phyloP scores from a whole-genome alignment of 1,140 invertebrate species.

The Asbolus verrucosus region DNA sequence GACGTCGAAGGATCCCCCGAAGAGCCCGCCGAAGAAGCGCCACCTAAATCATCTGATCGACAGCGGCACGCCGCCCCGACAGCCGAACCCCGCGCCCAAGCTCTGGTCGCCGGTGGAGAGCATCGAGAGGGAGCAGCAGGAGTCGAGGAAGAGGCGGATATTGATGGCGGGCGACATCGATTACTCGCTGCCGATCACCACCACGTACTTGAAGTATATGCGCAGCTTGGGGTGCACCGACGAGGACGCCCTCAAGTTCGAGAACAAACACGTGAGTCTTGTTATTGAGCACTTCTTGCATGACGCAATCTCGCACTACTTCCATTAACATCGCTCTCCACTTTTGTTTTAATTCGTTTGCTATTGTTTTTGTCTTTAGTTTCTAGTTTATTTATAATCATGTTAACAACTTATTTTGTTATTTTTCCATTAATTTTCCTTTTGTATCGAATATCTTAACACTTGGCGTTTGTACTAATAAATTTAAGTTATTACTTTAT shows the following conservation, averaged over 20 bases:
- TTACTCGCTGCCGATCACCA: slow-evolving; percentile 87
- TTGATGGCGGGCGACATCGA: slow-evolving; percentile 71
- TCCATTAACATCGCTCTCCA: slow-evolving; percentile 44
- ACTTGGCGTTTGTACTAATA: not conserved
- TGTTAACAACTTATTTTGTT: slow-evolving; percentile 19
- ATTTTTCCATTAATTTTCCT: slow-evolving; percentile 16
- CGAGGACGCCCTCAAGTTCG: slow-evolving; percentile 72
- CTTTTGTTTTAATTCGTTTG: not conserved
- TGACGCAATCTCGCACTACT: slow-evolving; percentile 57
- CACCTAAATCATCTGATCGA: slow-evolving; percentile 47
- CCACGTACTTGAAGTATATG: slow-evolving; percentile 86
- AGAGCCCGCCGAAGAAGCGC: slow-evolving; percentile 67
- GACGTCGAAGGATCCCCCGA: slow-evolving; percentile 73
- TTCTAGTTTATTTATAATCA: no score
- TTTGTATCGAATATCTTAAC: not conserved
- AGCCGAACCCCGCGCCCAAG: slow-evolving; percentile 57
- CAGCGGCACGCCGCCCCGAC: no score
- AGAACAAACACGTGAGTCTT: slow-evolving; percentile 66
- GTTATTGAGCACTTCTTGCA: slow-evolving; percentile 61
- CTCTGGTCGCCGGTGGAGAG: slow-evolving; percentile 68
- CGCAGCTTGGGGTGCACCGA: slow-evolving; percentile 73
- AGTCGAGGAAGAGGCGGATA: slow-evolving; percentile 51
- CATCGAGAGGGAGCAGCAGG: slow-evolving; percentile 60
- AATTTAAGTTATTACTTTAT: slow-evolving; percentile 14
- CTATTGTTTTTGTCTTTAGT: not conserved